phyloP scores from a whole-genome alignment of 2,113 vertebrate species.

The Shinisaurus crocodilurus region DNA sequence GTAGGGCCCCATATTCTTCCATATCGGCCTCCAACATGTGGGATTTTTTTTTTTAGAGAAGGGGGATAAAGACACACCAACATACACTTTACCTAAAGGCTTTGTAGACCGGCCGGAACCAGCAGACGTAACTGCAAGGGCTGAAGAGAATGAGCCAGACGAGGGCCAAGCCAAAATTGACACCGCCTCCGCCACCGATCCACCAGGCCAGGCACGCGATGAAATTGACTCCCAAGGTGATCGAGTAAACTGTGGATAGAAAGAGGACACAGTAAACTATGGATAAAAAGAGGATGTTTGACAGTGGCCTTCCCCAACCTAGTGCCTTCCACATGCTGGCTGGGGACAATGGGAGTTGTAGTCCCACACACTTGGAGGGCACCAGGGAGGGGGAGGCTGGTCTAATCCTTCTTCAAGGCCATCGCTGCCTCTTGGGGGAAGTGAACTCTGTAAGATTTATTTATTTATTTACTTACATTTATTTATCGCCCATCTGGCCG shows the following conservation, averaged over 20 bases:
- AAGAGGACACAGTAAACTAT: neutral
- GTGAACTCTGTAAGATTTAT: neutral
- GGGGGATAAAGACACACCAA: neutral
- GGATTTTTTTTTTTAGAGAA: neutral
- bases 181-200: slow-evolving; percentile 82
- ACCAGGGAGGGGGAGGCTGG: neutral
- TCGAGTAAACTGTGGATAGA: slow-evolving; percentile 86
- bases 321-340: neutral
- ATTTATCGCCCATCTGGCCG: no score
- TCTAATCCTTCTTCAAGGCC: neutral
- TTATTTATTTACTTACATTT: no score
- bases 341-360: no score
- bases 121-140: slow-evolving; percentile 91
- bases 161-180: slow-evolving; percentile 89
- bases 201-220: slow-evolving; percentile 93
- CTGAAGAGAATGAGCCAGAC: slow-evolving; percentile 93
- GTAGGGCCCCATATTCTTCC: no score
- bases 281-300: neutral
- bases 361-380: neutral
- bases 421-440: neutral
- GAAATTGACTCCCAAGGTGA: slow-evolving; percentile 85
- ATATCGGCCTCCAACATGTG: neutral
- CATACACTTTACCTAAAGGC: slow-evolving; percentile 86
- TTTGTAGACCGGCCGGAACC: slow-evolving; percentile 95
- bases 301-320: neutral